Base-by-base conservation (phyloP, 1,140 invertebrate genomes). In the Brachionus paranguensis region DNA sequence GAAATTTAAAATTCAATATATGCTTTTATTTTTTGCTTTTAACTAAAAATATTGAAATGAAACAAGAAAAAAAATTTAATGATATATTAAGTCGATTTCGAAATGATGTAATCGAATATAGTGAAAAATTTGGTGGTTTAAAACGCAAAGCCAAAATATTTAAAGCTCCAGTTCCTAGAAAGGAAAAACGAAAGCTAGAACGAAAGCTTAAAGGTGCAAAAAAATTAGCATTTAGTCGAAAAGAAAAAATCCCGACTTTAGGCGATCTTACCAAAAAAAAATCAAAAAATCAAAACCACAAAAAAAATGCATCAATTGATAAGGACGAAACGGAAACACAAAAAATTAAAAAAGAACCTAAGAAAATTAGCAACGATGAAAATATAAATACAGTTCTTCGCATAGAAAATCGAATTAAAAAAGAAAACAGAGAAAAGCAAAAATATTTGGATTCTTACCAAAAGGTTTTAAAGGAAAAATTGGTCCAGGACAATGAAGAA, bases 401-500 rank as follows among this genome's bases (percentile, higher is more conserved):
- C 3, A 24, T 81, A 11, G 78, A 81, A 45, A 81, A 68, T 27
- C 50, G 41, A 1, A 37, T 64, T 20, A 81, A 45, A 27, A 68
- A 81, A 65, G 78, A 81, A 41, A 27, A 64, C 7, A 81, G 17
- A 68, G 78, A 60, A 17, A 81, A 81, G 24, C 50, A 45, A 81
- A 81, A 14, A 29, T 81, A 81, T 64, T 11, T 45, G 12, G 78
- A 81, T 10, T 81, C 78, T 3, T 64, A 60, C 43, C 33, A 81
- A 20, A 12, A 37, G 20, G 6, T 37, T 12, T 14, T 64, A 3
- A 68, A 41, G 37, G 33, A 50, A 72, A 83, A 70, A 17, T 45
- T 83, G 33, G 6, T 83, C 3, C n/a, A 83, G 70, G 81, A 83
- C 17, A 83, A 83, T 83, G 45, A 72, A 70, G 20, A 68, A 4